Base-by-base conservation (phyloP, 2,113 vertebrate species). In the Desmodus rotundus region DNA sequence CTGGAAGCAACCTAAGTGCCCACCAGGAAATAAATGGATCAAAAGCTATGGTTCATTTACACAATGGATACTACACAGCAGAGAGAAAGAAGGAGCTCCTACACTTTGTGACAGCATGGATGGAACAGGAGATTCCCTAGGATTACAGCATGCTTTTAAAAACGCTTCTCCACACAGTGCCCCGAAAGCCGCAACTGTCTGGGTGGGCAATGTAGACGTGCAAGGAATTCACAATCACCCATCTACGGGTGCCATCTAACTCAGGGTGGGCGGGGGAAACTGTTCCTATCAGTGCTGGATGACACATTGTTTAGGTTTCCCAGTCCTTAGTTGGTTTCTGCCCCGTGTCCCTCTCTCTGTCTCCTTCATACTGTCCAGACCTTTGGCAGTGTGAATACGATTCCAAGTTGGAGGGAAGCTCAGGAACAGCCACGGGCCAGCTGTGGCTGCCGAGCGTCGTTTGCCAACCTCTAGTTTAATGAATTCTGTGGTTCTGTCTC, bases 181-280 rank as follows among this genome's bases (percentile, higher is more conserved):
- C 85, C 31, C 54, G 58, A 45, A 36, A 83, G 45, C 3, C 19
- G 36, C 45, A n/a, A 26, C 33, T 2, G 0, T 6, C 10, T 2
- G 1, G 38, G 9, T 8, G 28, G 33, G 14, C 45, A 28, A 9
- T 14, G 3, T 4, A 47, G 41, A 20, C 4, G 3, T 0, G 0
- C 19, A 24, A n/a, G 36, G 19, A 36, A 36, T 11, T 36, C 11
- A 11, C 4, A 31, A 52, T 43, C 38, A 38, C 2, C 1, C 1
- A 5, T 70, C 11, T 31, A 20, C 36, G 43, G 54, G 4, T 4
- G 22, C 22, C 47, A 3, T 5, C 36, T 22, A 38, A 28, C 8
- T 50, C 58, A n/a, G 43, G 24, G 16, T 4, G 14, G 3, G 3
- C 7, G 1, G 16, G 45, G 83, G 8, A 7, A 24, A 19, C 4